Percentiles rank a stretch among this genome's conserved stretches.
These are phyloP conservation scores for Octomys mimax DNA, from an alignment of 2,797 vertebrate species.

Conservation along the genomic window DNA sequence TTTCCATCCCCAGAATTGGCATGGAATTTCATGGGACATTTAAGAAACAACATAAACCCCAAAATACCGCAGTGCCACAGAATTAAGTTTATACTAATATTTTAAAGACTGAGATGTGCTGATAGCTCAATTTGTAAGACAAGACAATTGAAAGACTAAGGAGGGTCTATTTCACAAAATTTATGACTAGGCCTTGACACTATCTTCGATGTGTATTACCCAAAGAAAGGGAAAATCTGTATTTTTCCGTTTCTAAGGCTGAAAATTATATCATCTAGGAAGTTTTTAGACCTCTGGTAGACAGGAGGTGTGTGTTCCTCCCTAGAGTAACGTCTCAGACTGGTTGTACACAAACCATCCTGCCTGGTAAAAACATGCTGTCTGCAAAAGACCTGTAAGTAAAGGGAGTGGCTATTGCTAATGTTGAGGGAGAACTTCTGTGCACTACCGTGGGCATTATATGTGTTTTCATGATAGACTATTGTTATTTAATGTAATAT, in stretches of 20 bases:
- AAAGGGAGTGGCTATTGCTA: neutral
- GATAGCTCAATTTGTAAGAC: neutral
- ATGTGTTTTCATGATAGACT: neutral
- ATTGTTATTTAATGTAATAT: neutral
- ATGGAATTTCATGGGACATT: conserved; percentile 19
- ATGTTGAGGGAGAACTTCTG: neutral
- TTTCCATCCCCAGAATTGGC: conserved; percentile 29
- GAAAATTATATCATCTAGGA: neutral
- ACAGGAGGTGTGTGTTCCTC: neutral
- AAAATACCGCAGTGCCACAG: neutral
- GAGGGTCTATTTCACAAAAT: neutral
- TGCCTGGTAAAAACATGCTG: neutral
- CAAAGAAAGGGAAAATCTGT: conserved; percentile 2
- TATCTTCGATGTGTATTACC: conserved; percentile 1
- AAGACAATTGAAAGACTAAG: conserved; percentile 3
- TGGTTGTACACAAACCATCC: neutral
- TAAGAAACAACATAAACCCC: conserved; percentile 28
- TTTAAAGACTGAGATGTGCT: conserved; percentile 22
- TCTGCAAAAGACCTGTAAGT: neutral
- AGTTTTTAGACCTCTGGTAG: neutral
- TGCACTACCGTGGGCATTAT: neutral
- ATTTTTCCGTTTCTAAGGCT: conserved; percentile 40
- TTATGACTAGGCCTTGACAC: neutral
- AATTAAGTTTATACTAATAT: conserved; percentile 11
- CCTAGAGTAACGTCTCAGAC: neutral